These are phyloP conservation scores for Drosophila parthenogenetica DNA, from an alignment of 2,888 invertebrate species.

Conservation along the genomic window DNA sequence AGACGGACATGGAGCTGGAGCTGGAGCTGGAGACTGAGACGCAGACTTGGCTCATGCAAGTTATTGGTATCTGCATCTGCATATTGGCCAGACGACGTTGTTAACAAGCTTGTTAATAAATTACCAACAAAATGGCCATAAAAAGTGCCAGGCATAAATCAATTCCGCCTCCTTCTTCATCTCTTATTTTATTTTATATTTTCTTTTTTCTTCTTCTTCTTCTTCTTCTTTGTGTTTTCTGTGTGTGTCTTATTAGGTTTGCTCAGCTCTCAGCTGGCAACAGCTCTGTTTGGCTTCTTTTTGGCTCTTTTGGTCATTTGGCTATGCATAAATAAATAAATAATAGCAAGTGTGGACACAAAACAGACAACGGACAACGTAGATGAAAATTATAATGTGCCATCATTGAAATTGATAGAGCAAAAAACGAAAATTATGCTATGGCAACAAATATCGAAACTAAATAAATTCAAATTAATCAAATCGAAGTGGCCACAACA, in stretches of 20 bases:
- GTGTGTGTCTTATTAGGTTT: slow-evolving; percentile 26
- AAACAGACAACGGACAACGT: slow-evolving; percentile 61
- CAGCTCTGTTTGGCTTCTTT: slow-evolving; percentile 19
- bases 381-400: slow-evolving; percentile 55
- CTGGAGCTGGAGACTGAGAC: slow-evolving; percentile 25
- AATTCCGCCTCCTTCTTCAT: slow-evolving; percentile 58
- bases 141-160: slow-evolving; percentile 80
- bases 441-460: slow-evolving; percentile 51
- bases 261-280: slow-evolving; percentile 33
- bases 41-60: slow-evolving; percentile 16
- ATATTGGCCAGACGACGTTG: slow-evolving; percentile 68
- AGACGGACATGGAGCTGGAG: background rate
- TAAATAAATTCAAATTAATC: slow-evolving; percentile 77
- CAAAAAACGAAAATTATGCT: slow-evolving; percentile 53
- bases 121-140: slow-evolving; percentile 81
- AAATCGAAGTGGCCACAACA: slow-evolving; percentile 35
- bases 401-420: slow-evolving; percentile 69
- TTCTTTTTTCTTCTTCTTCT: background rate
- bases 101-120: slow-evolving; percentile 82
- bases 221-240: too few relatives aligned
- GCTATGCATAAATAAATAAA: slow-evolving; percentile 74
- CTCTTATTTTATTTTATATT: slow-evolving; percentile 3
- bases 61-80: slow-evolving; percentile 61
- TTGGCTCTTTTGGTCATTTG: slow-evolving; percentile 16
- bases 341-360: slow-evolving; percentile 74